A percentile compares a stretch with the other conserved stretches of the same genome.
phyloP scores from a whole-genome alignment of 2,797 vertebrate genomes.

The Crenuchus spilurus region DNA sequence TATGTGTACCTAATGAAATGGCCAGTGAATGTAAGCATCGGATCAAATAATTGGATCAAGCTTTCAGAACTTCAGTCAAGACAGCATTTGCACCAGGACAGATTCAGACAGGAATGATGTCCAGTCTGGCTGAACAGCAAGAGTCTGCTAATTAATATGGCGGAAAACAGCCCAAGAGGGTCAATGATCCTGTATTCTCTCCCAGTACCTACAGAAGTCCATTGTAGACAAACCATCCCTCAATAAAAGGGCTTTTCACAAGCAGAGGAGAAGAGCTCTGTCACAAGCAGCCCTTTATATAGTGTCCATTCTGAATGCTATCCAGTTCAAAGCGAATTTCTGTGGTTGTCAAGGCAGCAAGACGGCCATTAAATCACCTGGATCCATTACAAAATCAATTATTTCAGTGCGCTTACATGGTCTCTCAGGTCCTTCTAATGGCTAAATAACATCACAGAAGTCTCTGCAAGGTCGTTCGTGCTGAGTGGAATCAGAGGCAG shows the following conservation, averaged over 20 bases:
- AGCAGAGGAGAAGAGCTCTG: constrained; percentile 77
- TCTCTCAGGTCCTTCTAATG: constrained; percentile 77
- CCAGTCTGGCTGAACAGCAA: not conserved
- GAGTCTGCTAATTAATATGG: constrained; percentile 11
- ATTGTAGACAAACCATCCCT: constrained; percentile 9
- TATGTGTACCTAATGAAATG: too few species aligned
- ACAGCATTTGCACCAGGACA: not conserved
- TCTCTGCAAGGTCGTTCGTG: constrained; percentile 79
- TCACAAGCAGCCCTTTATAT: constrained; percentile 78
- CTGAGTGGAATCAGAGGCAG: constrained; percentile 27
- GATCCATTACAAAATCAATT: constrained; percentile 98
- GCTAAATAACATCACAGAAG: constrained; percentile 80
- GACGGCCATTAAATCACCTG: constrained; percentile 90
- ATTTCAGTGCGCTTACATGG: constrained; percentile 82
- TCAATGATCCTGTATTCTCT: not conserved
- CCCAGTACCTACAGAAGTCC: not conserved
- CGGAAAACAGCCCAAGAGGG: not conserved
- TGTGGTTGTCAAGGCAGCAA: constrained; percentile 84
- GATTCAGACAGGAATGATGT: not conserved
- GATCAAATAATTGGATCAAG: constrained; percentile 44
- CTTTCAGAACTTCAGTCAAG: constrained; percentile 33
- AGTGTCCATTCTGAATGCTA: constrained; percentile 52
- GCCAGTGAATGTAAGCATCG: too few species aligned
- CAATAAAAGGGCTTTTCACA: constrained; percentile 48
- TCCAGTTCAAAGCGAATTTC: constrained; percentile 79